A percentile compares a stretch with the other conserved stretches of the same genome.
Conservation (phyloP, 64 coral and sea anemone species). For the Dendronephthya gigantea region DNA sequence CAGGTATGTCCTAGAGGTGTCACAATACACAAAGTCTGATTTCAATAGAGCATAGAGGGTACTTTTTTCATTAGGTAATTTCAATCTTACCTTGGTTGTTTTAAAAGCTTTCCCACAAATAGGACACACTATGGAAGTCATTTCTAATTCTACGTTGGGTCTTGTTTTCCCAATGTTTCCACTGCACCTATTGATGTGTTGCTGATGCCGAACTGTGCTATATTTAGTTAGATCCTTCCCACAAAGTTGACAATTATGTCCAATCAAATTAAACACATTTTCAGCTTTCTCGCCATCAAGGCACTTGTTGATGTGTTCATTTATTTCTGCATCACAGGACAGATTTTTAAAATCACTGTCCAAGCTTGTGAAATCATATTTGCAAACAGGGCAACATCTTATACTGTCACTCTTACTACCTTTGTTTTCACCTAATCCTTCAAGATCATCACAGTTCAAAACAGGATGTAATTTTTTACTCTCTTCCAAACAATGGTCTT, state of each 20-base stretch:
- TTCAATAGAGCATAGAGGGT: not conserved
- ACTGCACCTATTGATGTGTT: constrained; percentile 89
- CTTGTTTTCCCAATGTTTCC: constrained; percentile 38
- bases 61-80: not conserved
- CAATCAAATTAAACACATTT: not conserved
- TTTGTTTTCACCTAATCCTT: constrained; percentile 2
- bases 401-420: not conserved
- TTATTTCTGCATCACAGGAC: constrained; percentile 3
- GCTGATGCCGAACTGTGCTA: constrained; percentile 69
- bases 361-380: not conserved
- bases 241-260: constrained; percentile 63
- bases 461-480: not conserved
- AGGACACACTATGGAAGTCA: constrained; percentile 17
- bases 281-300: constrained; percentile 18
- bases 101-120: constrained; percentile 56
- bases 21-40: too few species aligned
- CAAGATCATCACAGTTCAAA: not conserved
- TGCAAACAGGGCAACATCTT: constrained; percentile 43
- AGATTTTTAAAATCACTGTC: not conserved
- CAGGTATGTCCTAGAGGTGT: too few species aligned
- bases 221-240: constrained; percentile 81
- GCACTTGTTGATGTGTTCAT: constrained; percentile 52
- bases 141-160: not conserved
- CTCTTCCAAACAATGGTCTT: not conserved
- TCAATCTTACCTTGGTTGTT: constrained; percentile 39